A percentile compares a stretch with the other conserved stretches of the same genome.
Evolutionary conservation across 2,113 vertebrate species (phyloP).

Genomic region (Bungarus multicinctus): DNA sequence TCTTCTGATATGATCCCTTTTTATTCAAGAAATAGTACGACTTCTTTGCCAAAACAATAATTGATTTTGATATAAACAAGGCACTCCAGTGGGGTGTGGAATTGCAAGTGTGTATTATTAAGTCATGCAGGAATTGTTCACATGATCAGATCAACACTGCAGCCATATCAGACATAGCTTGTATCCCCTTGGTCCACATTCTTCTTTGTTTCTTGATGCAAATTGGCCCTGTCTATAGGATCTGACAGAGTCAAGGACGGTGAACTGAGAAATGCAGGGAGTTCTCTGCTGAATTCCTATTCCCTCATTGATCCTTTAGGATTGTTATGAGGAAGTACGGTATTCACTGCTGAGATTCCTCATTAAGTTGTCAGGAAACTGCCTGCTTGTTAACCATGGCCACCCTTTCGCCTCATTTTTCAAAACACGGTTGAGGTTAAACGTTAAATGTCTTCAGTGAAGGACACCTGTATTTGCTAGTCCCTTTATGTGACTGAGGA

Average conservation of each 20-base stretch:
- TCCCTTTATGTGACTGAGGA: conserved; percentile 73
- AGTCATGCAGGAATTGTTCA: neutral
- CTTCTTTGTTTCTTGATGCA: neutral
- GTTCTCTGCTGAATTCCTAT: neutral
- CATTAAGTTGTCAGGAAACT: conserved; percentile 56
- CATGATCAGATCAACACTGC: neutral
- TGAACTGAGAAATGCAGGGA: neutral
- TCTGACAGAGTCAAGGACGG: neutral
- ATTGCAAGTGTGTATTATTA: neutral
- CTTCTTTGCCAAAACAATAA: neutral
- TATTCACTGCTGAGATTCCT: conserved; percentile 36
- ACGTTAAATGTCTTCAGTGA: conserved; percentile 75
- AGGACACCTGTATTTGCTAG: conserved; percentile 86
- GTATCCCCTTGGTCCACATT: neutral
- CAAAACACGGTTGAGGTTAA: conserved; percentile 72
- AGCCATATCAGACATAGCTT: neutral
- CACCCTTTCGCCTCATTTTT: conserved; percentile 52
- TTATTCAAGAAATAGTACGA: neutral
- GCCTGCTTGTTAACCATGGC: conserved; percentile 60
- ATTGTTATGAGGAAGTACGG: neutral
- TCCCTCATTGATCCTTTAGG: conserved; percentile 24
- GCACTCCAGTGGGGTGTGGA: neutral
- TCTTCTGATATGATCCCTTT: neutral
- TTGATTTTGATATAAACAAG: neutral
- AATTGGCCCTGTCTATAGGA: neutral